Conservation (phyloP, 2,888 invertebrate genomes). For the Tuberolachnus salignus region DNA sequence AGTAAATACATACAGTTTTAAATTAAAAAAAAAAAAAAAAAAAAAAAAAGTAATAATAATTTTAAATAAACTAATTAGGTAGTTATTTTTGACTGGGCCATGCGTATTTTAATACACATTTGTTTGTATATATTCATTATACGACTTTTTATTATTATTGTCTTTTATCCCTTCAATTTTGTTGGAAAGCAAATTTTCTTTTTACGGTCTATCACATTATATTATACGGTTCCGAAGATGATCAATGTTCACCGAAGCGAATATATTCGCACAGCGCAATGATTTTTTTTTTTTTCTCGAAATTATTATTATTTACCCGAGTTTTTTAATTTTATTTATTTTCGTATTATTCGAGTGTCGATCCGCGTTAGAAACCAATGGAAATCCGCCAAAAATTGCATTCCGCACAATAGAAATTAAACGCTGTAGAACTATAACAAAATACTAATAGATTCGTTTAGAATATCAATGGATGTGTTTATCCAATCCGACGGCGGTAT, state of each 20-base stretch:
- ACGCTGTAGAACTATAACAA: no score
- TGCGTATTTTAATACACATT: no score
- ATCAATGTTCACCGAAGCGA: not conserved
- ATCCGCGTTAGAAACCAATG: not conserved
- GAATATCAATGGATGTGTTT: no score
- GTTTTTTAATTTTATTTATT: not conserved
- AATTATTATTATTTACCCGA: not conserved
- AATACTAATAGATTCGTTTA: no score
- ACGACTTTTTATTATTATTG: not conserved
- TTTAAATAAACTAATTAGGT: no score
- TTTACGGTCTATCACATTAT: not conserved
- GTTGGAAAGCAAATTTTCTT: not conserved
- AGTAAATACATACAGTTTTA: no score
- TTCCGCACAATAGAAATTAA: not conserved
- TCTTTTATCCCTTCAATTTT: not conserved
- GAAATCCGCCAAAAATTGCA: not conserved
- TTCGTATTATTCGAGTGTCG: no score
- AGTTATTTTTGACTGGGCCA: no score
- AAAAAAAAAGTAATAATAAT: no score
- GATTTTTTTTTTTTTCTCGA: no score
- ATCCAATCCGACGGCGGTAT: no score
- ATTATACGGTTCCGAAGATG: not conserved
- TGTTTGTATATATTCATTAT: not conserved
- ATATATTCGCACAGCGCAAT: not conserved
- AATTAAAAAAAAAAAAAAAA: no score